phyloP scores from a whole-genome alignment of 2,888 invertebrate genomes.

The Apodemia mormo region DNA sequence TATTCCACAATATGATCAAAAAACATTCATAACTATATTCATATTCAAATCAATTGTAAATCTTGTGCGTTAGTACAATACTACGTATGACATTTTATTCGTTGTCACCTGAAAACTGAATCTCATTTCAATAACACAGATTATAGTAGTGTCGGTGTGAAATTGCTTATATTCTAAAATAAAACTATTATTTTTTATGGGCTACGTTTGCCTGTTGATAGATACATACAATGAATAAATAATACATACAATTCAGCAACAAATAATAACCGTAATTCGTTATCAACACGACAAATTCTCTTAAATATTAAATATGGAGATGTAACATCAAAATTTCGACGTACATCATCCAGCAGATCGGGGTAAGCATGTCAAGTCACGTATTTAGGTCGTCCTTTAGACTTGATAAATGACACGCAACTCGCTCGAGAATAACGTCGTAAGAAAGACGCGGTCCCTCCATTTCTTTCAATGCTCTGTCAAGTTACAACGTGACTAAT shows the following conservation, averaged over 20 bases:
- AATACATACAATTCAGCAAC: neutral
- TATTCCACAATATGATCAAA: too few relatives aligned
- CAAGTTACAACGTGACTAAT: slow-evolving; percentile 59
- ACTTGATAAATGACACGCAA: slow-evolving; percentile 56
- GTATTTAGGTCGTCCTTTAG: slow-evolving; percentile 21
- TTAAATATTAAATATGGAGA: neutral
- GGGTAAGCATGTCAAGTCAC: slow-evolving; percentile 46
- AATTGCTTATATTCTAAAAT: too few relatives aligned
- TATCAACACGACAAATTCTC: neutral
- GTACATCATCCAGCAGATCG: slow-evolving; percentile 44
- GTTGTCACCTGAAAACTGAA: too few relatives aligned
- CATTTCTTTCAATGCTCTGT: slow-evolving; percentile 47
- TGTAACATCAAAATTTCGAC: slow-evolving; percentile 25
- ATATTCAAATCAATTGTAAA: too few relatives aligned
- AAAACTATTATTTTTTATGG: too few relatives aligned
- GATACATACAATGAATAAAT: too few relatives aligned
- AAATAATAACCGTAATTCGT: neutral
- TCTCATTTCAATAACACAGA: too few relatives aligned
- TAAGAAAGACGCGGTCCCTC: slow-evolving; percentile 44
- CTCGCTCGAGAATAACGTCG: slow-evolving; percentile 48
- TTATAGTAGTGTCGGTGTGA: too few relatives aligned
- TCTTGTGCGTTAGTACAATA: too few relatives aligned
- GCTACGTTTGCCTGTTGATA: too few relatives aligned
- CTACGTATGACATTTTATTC: too few relatives aligned
- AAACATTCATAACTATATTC: too few relatives aligned